These are phyloP conservation scores for Bovichtus diacanthus DNA, from an alignment of 2,797 vertebrate genomes.

Conservation along the genomic window DNA sequence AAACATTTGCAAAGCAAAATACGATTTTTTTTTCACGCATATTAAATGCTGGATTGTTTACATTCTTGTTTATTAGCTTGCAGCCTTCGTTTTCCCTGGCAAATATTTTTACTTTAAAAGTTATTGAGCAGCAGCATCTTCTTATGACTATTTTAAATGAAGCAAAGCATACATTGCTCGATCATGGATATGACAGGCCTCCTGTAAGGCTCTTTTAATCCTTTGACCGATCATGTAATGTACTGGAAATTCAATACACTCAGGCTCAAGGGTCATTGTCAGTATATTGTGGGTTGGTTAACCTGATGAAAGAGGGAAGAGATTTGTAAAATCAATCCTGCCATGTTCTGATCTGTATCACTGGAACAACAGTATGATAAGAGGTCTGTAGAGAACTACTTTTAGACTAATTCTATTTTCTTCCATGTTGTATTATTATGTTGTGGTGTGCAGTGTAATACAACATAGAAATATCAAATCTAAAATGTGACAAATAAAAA, in stretches of 20 bases:
- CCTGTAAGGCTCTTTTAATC: constrained; percentile 8
- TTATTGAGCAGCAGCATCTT: not conserved
- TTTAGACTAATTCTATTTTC: too few species aligned
- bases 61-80: not conserved
- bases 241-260: constrained; percentile 7
- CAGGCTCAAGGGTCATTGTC: not conserved
- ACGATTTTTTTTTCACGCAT: too few species aligned
- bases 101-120: not conserved
- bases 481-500: too few species aligned
- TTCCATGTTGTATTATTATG: too few species aligned
- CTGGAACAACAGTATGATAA: not conserved
- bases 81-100: not conserved
- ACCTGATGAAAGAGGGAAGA: not conserved
- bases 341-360: not conserved
- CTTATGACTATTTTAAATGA: not conserved
- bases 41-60: too few species aligned
- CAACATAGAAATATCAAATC: too few species aligned
- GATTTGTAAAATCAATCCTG: constrained; percentile 21
- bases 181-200: not conserved
- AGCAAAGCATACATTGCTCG: not conserved
- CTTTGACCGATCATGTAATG: constrained; percentile 3
- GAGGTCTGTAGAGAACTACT: not conserved
- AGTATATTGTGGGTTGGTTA: not conserved
- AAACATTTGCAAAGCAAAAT: too few species aligned
- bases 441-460: not conserved